Conservation (phyloP, 1,140 invertebrate species). For the Berghia stephanieae region DNA sequence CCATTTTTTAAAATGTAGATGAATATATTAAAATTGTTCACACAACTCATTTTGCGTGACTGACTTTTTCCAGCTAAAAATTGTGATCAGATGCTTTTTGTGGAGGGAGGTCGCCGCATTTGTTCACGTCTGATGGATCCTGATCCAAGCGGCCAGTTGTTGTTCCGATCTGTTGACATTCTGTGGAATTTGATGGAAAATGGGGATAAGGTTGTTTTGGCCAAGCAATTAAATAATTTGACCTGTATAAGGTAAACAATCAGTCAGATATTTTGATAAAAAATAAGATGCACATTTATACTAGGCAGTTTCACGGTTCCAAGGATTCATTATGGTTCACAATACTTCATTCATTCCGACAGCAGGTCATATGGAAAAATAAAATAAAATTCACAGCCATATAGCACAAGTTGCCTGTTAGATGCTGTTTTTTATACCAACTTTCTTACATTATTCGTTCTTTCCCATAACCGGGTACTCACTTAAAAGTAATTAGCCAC, state of each 20-base stretch:
- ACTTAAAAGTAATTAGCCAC: no score
- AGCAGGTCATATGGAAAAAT: no score
- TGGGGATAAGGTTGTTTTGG: slow-evolving; percentile 52
- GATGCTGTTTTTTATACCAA: no score
- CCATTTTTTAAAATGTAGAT: neutral
- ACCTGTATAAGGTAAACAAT: slow-evolving; percentile 57
- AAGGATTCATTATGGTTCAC: no score
- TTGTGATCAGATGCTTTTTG: slow-evolving; percentile 64
- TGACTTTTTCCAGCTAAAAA: slow-evolving; percentile 50
- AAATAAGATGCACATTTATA: neutral
- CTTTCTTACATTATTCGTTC: no score
- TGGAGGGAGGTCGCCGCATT: slow-evolving; percentile 55
- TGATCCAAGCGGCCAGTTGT: slow-evolving; percentile 58
- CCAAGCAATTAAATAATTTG: slow-evolving; percentile 61
- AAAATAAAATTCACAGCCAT: no score
- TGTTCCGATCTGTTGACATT: slow-evolving; percentile 65
- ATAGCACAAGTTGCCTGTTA: no score
- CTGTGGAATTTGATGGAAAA: slow-evolving; percentile 66
- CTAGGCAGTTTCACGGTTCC: no score
- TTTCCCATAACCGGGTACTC: no score
- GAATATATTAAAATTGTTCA: no score
- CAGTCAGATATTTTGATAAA: neutral
- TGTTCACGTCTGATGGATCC: slow-evolving; percentile 59
- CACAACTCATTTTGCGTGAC: neutral
- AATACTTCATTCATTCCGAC: no score